Conservation (phyloP, 2,113 vertebrate species). For the Bathybates hornii region DNA sequence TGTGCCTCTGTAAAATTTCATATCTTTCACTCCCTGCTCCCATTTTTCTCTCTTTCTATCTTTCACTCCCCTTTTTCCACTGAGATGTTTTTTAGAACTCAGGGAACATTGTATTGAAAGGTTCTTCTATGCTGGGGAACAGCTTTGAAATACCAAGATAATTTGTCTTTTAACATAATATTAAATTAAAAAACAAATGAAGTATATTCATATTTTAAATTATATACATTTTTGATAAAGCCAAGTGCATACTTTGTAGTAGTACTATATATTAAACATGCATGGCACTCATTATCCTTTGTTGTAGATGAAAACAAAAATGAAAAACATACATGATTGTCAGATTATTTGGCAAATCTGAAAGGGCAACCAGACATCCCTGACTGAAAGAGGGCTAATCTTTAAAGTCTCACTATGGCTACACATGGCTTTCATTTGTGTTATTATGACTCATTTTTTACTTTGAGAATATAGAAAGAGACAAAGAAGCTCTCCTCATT, state of each 20-base stretch:
- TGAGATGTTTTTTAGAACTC: background rate
- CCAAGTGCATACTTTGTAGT: background rate
- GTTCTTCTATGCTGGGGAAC: conserved; percentile 27
- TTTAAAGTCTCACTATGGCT: background rate
- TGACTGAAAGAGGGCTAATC: background rate
- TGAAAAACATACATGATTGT: background rate
- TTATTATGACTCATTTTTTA: background rate
- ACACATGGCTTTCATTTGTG: background rate
- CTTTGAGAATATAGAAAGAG: background rate
- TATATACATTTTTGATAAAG: background rate
- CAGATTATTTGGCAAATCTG: background rate
- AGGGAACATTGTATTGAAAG: conserved; percentile 53
- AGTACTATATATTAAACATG: background rate
- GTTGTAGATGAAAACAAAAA: background rate
- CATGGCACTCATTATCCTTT: background rate
- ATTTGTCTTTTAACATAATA: background rate
- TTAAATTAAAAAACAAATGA: background rate
- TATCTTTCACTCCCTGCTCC: conserved; percentile 43
- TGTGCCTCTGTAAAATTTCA: conserved; percentile 61
- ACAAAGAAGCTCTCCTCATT: background rate
- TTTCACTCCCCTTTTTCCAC: conserved; percentile 7
- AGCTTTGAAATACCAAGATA: background rate
- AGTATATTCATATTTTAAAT: background rate
- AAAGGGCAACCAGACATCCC: background rate
- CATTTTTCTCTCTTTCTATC: conserved; percentile 25